These are phyloP conservation scores for Tenthredo livida DNA, from an alignment of 2,888 invertebrate species.

Conservation along the genomic window DNA sequence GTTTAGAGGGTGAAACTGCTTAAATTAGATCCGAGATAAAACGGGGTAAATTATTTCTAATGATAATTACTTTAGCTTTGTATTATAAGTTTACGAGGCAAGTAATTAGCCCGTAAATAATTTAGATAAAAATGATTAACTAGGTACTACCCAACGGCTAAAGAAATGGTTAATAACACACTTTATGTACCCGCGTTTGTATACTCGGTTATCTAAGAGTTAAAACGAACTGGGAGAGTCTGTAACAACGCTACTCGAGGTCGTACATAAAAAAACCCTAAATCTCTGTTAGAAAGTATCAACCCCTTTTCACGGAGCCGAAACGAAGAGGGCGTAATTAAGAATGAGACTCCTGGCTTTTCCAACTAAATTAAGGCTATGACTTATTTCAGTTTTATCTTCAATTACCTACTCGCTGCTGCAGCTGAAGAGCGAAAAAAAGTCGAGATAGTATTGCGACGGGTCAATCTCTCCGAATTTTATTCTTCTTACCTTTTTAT, in stretches of 20 bases:
- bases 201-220: background rate
- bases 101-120: slow-evolving; percentile 75
- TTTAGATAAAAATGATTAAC: slow-evolving; percentile 77
- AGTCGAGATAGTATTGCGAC: background rate
- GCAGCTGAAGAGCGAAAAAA: background rate
- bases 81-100: slow-evolving; percentile 34
- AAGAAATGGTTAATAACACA: slow-evolving; percentile 11
- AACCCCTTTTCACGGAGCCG: slow-evolving; percentile 36
- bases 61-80: slow-evolving; percentile 33
- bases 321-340: slow-evolving; percentile 36
- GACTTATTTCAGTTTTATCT: slow-evolving; percentile 78
- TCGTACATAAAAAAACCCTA: slow-evolving; percentile 23
- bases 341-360: slow-evolving; percentile 38
- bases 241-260: background rate
- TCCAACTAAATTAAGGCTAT: slow-evolving; percentile 76
- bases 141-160: background rate
- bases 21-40: background rate
- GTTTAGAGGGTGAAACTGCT: background rate
- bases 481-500: background rate
- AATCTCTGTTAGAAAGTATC: slow-evolving; percentile 31
- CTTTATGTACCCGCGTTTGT: background rate
- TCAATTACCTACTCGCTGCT: slow-evolving; percentile 73
- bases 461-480: background rate
- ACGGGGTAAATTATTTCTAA: slow-evolving; percentile 18
- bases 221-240: background rate